phyloP scores from a whole-genome alignment of 2,113 vertebrate species.

The Dolichotis patagonum region DNA sequence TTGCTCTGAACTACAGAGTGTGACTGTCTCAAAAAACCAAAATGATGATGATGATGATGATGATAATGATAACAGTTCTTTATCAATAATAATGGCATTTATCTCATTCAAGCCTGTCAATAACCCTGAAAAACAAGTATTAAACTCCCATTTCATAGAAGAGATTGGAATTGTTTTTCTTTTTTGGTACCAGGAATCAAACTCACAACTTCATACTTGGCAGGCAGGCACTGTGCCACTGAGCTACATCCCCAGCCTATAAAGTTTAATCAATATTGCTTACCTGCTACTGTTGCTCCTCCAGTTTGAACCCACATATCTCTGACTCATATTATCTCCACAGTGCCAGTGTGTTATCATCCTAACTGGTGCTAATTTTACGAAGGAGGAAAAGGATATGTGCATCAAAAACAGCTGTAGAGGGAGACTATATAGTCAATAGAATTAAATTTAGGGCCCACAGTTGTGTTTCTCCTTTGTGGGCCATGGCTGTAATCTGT shows the following conservation, averaged over 20 bases:
- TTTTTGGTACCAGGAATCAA: too few relatives aligned
- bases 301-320: background rate
- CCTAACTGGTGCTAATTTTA: background rate
- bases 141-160: background rate
- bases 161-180: background rate
- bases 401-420: background rate
- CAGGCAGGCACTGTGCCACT: too few relatives aligned
- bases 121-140: background rate
- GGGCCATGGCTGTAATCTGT: background rate
- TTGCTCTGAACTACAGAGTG: background rate
- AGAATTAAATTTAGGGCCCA: background rate
- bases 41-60: too few relatives aligned
- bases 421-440: background rate
- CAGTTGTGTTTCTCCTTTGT: background rate
- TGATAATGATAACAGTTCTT: background rate
- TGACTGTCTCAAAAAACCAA: background rate
- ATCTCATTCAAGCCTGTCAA: conserved; percentile 4
- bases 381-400: background rate
- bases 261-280: background rate
- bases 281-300: background rate
- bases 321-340: background rate
- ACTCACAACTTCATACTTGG: too few relatives aligned
- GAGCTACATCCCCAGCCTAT: too few relatives aligned
- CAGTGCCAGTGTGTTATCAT: background rate
- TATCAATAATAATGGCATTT: background rate